Conservation (phyloP, 1,140 invertebrate genomes). For the Calephelis virginiensis region DNA sequence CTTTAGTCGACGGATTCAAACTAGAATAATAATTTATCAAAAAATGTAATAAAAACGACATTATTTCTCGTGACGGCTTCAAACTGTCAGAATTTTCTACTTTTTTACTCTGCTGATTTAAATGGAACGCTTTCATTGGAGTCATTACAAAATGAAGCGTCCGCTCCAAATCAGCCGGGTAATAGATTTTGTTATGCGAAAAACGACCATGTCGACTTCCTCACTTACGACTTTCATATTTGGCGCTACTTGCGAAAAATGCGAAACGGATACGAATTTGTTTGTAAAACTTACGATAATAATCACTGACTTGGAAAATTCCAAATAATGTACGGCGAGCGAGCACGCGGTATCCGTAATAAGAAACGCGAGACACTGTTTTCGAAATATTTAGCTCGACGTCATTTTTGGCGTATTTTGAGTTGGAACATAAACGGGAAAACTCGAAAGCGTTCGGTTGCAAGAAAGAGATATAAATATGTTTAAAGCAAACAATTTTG, state of each 20-base stretch:
- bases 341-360: conserved; percentile 57
- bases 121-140: conserved; percentile 22
- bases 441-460: conserved; percentile 74
- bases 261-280: conserved; percentile 66
- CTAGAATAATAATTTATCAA: conserved; percentile 77
- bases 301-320: conserved; percentile 70
- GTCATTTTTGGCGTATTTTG: conserved; percentile 78
- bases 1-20: conserved; percentile 58
- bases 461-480: conserved; percentile 51
- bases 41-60: conserved; percentile 79
- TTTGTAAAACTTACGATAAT: conserved; percentile 72
- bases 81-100: conserved; percentile 76
- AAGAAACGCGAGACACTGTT: conserved; percentile 72
- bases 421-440: conserved; percentile 74
- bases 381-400: conserved; percentile 73
- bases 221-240: conserved; percentile 70
- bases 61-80: conserved; percentile 72
- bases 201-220: conserved; percentile 51
- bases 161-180: conserved; percentile 53
- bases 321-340: conserved; percentile 60
- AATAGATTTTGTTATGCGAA: conserved; percentile 38
- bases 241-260: conserved; percentile 70
- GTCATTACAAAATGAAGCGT: conserved; percentile 8
- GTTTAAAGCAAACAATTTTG: conserved; percentile 44
- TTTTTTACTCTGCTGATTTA: conserved; percentile 50